These are phyloP conservation scores for Platycheirus albimanus DNA, from an alignment of 2,888 invertebrate species.

Conservation along the genomic window DNA sequence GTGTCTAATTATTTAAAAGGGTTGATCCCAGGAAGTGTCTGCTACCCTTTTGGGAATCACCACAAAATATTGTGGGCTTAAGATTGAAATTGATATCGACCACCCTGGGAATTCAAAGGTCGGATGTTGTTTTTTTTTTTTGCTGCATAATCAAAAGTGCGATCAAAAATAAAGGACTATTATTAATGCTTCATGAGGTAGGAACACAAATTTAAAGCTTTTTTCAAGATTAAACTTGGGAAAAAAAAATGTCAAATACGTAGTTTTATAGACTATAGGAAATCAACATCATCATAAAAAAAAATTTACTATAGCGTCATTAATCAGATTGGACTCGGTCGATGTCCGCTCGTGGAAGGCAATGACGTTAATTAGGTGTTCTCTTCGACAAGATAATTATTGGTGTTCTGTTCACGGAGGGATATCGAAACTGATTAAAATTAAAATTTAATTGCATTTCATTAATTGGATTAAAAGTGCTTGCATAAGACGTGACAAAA, in stretches of 20 bases:
- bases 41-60: neutral
- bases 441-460: too few relatives aligned
- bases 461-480: slow-evolving; percentile 11
- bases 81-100: slow-evolving; percentile 13
- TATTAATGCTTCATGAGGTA: neutral
- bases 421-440: neutral
- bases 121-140: neutral
- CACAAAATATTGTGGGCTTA: neutral
- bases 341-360: too few relatives aligned
- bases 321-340: slow-evolving; percentile 1
- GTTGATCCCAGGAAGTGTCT: slow-evolving; percentile 4
- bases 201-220: neutral
- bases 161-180: neutral
- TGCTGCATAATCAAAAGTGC: neutral
- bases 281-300: too few relatives aligned
- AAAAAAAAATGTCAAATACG: too few relatives aligned
- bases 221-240: neutral
- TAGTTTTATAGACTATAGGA: too few relatives aligned
- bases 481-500: neutral
- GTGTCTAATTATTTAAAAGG: slow-evolving; percentile 44
- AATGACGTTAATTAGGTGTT: too few relatives aligned
- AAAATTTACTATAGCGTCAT: neutral
- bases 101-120: neutral
- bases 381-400: neutral
- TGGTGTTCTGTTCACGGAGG: neutral